Base-by-base conservation (phyloP, 2,113 vertebrate species). In the Hippocampus zosterae region DNA sequence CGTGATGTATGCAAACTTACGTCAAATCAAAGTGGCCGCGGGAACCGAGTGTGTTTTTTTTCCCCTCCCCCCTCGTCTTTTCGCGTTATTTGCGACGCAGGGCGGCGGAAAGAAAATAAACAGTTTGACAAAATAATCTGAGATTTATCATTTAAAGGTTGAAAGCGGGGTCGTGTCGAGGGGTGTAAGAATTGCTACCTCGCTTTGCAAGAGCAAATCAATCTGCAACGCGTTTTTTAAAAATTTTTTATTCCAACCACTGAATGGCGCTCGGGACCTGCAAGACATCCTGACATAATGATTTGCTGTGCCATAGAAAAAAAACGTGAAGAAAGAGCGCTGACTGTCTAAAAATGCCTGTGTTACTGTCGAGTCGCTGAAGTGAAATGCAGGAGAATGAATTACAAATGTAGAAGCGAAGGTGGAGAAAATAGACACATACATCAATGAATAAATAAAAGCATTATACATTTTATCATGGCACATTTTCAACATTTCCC, bases 231-330 rank as follows among this genome's bases (percentile, higher is more conserved):
- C 61, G 29, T 44, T 41, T n/a, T 64, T 63, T 63, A 27, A 41
- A n/a, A 27, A 40, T 25, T 65, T 65, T 27, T 18, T 23, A 27
- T 29, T 59, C 55, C 81, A 5, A 41, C 89, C 87, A 81, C 90
- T 88, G 84, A 67, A 87, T 78, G 88, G 90, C 88, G 90, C 89
- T 90, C 80, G 67, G 80, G 81, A 82, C 65, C 89, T 83, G 71
- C 72, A 60, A 77, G 65, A 76, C 41, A 50, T 23, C 40, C 66
- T 25, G 29, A 75, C 29, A 50, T 13, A 0, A 66, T 0, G 33
- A 3, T 50, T 50, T 50, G 19, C 40, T 37, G 18, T 10, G 61
- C 33, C 37, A 56, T 29, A 69, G 8, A 3, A 52, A 41, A n/a
- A n/a, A 41, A n/a, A 56, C 61, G 3, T 70, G 1, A 63, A 42